phyloP scores from a whole-genome alignment of 2,797 vertebrate genomes.

The Babyrousa celebensis region DNA sequence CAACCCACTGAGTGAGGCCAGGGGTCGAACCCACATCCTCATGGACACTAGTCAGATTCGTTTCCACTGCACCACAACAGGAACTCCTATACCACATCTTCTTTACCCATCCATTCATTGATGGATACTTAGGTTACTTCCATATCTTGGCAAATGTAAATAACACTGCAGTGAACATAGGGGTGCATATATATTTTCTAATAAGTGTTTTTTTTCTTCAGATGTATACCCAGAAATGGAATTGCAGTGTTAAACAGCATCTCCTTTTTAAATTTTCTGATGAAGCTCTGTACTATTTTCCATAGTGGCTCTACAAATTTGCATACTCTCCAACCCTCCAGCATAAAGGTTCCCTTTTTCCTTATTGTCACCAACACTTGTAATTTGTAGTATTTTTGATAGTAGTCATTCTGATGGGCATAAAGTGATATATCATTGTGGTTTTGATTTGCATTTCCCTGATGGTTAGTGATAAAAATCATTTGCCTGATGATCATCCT shows the following conservation, averaged over 20 bases:
- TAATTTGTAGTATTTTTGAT: background rate
- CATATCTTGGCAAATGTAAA: background rate
- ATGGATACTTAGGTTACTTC: background rate
- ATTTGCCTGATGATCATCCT: background rate
- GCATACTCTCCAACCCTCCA: background rate
- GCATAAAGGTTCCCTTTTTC: background rate
- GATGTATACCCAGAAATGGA: too few relatives aligned
- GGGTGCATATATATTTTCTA: too few relatives aligned
- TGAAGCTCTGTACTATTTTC: too few relatives aligned
- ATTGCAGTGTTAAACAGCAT: too few relatives aligned
- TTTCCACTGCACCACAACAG: too few relatives aligned
- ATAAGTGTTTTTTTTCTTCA: too few relatives aligned
- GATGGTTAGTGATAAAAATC: background rate
- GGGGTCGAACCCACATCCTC: too few relatives aligned
- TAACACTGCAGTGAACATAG: background rate
- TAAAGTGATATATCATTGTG: background rate
- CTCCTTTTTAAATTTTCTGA: too few relatives aligned
- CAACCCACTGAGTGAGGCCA: too few relatives aligned
- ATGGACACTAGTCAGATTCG: too few relatives aligned
- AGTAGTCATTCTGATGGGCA: background rate
- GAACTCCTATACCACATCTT: too few relatives aligned
- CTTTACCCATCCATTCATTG: background rate
- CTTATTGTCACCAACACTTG: background rate
- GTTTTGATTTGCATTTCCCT: background rate
- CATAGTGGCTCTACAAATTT: background rate